Evolutionary conservation across 2,113 vertebrate genomes (phyloP).

Genomic region (Plotosus lineatus): DNA sequence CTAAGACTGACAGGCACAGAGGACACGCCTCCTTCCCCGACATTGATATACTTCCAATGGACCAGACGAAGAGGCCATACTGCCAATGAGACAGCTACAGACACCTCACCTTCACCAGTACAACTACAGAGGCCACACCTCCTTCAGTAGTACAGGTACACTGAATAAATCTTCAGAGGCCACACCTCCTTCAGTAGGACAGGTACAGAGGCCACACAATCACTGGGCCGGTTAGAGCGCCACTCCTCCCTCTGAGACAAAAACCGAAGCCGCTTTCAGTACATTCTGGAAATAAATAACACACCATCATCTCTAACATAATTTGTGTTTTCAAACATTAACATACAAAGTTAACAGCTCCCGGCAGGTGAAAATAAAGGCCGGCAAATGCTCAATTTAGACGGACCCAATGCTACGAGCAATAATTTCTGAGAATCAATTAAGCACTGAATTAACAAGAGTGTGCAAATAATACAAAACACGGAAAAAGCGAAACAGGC

Average conservation of each 20-base stretch:
- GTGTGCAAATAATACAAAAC: slow-evolving; percentile 17
- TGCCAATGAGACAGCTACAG: not conserved
- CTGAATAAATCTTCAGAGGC: not conserved
- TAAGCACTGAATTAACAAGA: slow-evolving; percentile 28
- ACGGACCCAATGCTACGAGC: not conserved
- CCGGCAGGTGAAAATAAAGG: not conserved
- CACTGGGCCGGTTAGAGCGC: too few relatives aligned
- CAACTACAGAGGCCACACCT: too few relatives aligned
- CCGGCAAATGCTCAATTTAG: not conserved
- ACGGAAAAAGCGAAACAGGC: not conserved
- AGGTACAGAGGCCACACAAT: not conserved
- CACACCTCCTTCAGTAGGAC: not conserved
- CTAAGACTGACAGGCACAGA: not conserved
- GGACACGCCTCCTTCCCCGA: not conserved
- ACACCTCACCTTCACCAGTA: not conserved
- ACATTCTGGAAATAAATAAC: not conserved
- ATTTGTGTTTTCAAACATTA: not conserved
- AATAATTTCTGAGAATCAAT: slow-evolving; percentile 4
- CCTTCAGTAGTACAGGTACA: not conserved
- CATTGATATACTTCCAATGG: not conserved
- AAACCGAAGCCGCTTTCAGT: too few relatives aligned
- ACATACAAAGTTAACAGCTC: not conserved
- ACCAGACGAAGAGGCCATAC: not conserved
- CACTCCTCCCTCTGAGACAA: too few relatives aligned
- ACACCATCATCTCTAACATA: not conserved